These are phyloP conservation scores for Asobara japonica DNA, from an alignment of 1,140 invertebrate genomes.

Conservation along the genomic window DNA sequence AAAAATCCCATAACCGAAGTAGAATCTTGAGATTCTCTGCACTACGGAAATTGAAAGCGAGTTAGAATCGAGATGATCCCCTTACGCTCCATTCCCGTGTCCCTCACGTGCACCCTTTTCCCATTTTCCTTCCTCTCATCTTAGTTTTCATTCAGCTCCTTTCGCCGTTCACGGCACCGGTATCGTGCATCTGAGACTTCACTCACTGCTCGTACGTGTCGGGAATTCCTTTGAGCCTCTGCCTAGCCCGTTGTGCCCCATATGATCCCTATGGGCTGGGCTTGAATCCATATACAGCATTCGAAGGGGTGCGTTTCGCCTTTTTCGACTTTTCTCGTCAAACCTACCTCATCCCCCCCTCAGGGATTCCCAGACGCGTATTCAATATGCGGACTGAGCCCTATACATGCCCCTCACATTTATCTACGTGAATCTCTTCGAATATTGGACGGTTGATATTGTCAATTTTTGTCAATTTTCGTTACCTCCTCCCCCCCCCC, in stretches of 20 bases:
- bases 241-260: slow-evolving; percentile 20
- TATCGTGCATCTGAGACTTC: not conserved
- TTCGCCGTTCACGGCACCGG: not conserved
- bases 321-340: not conserved
- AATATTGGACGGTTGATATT: not conserved
- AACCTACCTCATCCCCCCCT: not conserved
- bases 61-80: slow-evolving; percentile 22
- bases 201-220: slow-evolving; percentile 18
- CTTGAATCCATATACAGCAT: too few relatives aligned
- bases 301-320: not conserved
- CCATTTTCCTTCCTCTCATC: not conserved
- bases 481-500: too few relatives aligned
- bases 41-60: slow-evolving; percentile 29
- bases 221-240: slow-evolving; percentile 15
- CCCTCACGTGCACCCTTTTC: slow-evolving; percentile 19
- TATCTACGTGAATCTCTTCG: not conserved
- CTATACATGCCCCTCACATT: not conserved
- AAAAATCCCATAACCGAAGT: slow-evolving; percentile 22
- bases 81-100: slow-evolving; percentile 20
- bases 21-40: slow-evolving; percentile 24
- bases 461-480: not conserved
- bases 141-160: slow-evolving; percentile 13
- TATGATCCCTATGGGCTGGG: not conserved
- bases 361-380: not conserved
- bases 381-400: slow-evolving; percentile 9